These are phyloP conservation scores for Archilochus colubris DNA, from an alignment of 2,113 vertebrate genomes.

Conservation along the genomic window DNA sequence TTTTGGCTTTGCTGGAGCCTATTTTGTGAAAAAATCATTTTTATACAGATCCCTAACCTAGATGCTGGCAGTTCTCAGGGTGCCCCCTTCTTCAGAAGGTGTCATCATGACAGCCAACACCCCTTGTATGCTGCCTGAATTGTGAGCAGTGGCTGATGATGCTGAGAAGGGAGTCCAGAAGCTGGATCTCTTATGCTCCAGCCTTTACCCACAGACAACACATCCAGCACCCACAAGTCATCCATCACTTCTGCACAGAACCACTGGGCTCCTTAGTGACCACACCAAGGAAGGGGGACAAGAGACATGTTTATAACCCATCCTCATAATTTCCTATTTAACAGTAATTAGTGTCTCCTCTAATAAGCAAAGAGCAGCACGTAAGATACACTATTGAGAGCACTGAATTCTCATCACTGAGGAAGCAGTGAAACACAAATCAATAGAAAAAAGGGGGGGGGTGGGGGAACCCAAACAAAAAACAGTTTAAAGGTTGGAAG, in stretches of 20 bases:
- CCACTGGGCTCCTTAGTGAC: background rate
- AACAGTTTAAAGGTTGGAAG: background rate
- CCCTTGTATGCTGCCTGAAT: background rate
- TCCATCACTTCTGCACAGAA: fast-evolving
- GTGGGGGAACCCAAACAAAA: background rate
- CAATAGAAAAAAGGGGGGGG: background rate
- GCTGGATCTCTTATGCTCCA: background rate
- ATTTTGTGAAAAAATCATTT: background rate
- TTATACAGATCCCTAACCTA: background rate
- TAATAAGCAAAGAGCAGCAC: background rate
- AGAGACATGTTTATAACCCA: background rate
- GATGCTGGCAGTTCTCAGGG: background rate
- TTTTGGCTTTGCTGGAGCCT: background rate
- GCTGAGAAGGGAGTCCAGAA: background rate
- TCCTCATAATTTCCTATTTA: background rate
- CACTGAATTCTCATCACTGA: background rate
- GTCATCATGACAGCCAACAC: background rate
- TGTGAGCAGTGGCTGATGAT: background rate
- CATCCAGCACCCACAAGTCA: background rate
- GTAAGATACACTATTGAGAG: background rate
- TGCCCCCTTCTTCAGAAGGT: background rate
- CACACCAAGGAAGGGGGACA: background rate
- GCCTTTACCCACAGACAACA: background rate
- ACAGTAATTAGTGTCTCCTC: background rate
- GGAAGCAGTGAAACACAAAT: background rate